Base-by-base conservation (phyloP, 2,888 invertebrate species). In the Iphiclides podalirius region DNA sequence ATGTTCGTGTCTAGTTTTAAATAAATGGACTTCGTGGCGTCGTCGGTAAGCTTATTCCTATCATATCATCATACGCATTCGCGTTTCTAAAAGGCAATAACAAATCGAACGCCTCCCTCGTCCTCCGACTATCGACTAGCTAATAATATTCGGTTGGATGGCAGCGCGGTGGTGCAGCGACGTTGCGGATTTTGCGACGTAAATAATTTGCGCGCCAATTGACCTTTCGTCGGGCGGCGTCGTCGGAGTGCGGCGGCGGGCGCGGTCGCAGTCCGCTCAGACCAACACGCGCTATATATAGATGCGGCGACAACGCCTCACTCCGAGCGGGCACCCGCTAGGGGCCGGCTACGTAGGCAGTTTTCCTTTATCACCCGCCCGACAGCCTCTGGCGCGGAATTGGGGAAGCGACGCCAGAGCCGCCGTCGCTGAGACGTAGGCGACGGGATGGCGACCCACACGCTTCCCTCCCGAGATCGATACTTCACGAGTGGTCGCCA, bases 191-290 rank as follows among this genome's bases (percentile, higher is more conserved):
- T 85, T 81, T 81, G 84, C 85, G 85, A 87, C 86, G 85, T 82
- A 88, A 88, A 87, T 87, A 86, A 86, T 87, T 86, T 86, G 86
- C 82, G 84, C 84, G 87, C 85, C 86, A 87, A 87, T 87, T 88
- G 87, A 87, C 87, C 87, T 88, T 87, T 88, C 85, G 80, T 81
- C 83, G 79, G 80, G 72, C 79, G 75, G 70, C 75, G 83, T 73
- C 73, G 81, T 44, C 44, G 49, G 43, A 38, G 49, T 44, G 70
- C 71, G 67, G 62, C 62, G 71, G 69, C 67, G 71, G 67, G 63
- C 72, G 75, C 78, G 77, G 79, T 71, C 74, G 78, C 77, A 75
- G 77, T 20, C 20, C 55, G 74, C 79, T 70, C 64, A 60, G 50
- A 72, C 74, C 79, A 85, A 79, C 85, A 85, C 76, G 76, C 67